These are phyloP conservation scores for Amblyjoppa fuscipennis DNA, from an alignment of 2,888 invertebrate genomes.

Conservation along the genomic window DNA sequence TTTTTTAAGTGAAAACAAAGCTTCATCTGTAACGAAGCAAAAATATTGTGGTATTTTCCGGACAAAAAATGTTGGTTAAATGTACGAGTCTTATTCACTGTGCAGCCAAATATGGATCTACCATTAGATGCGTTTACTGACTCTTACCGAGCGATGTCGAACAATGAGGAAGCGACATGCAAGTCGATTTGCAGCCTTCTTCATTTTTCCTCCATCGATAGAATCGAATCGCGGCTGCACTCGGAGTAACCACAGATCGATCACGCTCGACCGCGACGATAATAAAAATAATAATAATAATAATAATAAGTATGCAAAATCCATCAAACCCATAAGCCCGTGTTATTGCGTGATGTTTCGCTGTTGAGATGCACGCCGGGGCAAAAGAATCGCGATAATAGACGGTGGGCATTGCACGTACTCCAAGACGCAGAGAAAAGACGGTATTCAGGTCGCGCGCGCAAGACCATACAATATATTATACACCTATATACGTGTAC, in stretches of 20 bases:
- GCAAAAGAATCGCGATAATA: conserved; percentile 45
- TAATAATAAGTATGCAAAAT: conserved; percentile 2
- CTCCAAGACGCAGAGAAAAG: conserved; percentile 37
- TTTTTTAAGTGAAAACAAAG: background rate
- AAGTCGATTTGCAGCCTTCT: too few relatives aligned
- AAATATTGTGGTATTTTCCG: background rate
- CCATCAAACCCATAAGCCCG: conserved; percentile 5
- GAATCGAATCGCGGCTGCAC: background rate
- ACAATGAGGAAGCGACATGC: too few relatives aligned
- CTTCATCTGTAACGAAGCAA: background rate
- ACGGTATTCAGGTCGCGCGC: conserved; percentile 69
- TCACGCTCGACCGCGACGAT: background rate
- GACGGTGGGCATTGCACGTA: conserved; percentile 49
- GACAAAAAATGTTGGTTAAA: too few relatives aligned
- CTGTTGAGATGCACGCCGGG: conserved; percentile 30
- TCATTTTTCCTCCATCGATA: too few relatives aligned
- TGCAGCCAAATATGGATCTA: too few relatives aligned
- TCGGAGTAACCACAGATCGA: background rate
- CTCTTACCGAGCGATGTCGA: too few relatives aligned
- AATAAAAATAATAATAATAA: background rate
- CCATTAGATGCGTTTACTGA: too few relatives aligned
- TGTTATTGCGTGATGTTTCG: conserved; percentile 27
- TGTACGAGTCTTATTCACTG: too few relatives aligned
- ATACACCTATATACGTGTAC: conserved; percentile 19
- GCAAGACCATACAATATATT: conserved; percentile 8